phyloP scores from a whole-genome alignment of 1,140 invertebrate genomes.

The Chymomyza costata region DNA sequence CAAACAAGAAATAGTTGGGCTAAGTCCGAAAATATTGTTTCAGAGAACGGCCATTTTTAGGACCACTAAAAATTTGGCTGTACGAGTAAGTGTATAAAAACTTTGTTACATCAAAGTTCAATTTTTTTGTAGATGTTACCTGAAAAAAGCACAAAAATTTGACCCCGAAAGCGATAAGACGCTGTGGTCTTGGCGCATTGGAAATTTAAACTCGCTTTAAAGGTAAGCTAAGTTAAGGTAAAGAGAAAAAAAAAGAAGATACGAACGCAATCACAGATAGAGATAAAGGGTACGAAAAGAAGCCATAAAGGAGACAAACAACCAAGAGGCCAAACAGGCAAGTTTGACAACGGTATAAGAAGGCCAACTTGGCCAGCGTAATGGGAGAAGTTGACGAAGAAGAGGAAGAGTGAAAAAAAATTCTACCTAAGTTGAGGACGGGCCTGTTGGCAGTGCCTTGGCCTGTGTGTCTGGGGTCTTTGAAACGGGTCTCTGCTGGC shows the following conservation, averaged over 20 bases:
- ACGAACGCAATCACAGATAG: conserved; percentile 55
- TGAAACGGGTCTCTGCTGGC: conserved; percentile 13
- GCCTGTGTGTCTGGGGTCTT: conserved; percentile 4
- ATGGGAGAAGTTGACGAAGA: conserved; percentile 18
- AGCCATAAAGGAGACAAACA: conserved; percentile 73
- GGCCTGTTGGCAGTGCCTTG: conserved; percentile 15
- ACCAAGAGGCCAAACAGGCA: conserved; percentile 46
- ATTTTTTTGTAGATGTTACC: conserved; percentile 36
- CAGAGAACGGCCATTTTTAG: no score
- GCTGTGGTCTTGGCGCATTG: no score
- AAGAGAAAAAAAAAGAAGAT: background rate
- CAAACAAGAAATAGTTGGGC: no score
- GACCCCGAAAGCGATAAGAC: conserved; percentile 34
- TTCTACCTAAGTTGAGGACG: conserved; percentile 52
- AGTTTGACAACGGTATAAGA: conserved; percentile 13
- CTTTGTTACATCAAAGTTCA: no score
- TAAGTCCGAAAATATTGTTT: no score
- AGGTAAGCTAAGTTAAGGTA: background rate
- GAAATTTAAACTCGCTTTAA: background rate
- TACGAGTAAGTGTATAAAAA: no score
- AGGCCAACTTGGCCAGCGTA: conserved; percentile 23
- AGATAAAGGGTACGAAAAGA: conserved; percentile 69
- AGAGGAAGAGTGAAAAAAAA: conserved; percentile 11
- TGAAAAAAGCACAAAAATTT: conserved; percentile 56
- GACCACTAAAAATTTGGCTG: no score